Evolutionary conservation across 2,888 invertebrate genomes (phyloP).

Genomic region (Drosophila suboccidentalis): DNA sequence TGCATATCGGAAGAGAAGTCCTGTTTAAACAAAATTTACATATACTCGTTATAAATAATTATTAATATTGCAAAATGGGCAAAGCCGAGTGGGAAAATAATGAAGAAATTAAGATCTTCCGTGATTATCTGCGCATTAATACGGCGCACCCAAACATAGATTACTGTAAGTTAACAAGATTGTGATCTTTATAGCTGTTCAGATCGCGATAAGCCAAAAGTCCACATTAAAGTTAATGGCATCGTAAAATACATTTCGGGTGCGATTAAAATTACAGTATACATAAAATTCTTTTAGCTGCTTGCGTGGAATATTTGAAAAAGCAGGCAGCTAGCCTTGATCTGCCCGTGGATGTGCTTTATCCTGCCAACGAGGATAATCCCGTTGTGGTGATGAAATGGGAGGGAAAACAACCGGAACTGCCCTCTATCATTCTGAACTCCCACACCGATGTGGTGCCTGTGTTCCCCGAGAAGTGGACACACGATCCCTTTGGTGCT

Average conservation of each 20-base stretch:
- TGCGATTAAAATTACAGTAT: constrained; percentile 1
- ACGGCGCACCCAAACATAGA: constrained; percentile 95
- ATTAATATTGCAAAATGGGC: constrained; percentile 49
- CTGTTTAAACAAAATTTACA: not conserved
- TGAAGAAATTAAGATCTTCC: constrained; percentile 91
- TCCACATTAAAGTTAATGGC: not conserved
- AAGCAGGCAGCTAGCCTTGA: constrained; percentile 86
- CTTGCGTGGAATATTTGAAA: constrained; percentile 14
- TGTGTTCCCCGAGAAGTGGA: constrained; percentile 95
- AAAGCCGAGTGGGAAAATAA: constrained; percentile 85
- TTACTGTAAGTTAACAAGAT: constrained; percentile 89
- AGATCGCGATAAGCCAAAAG: constrained; percentile 5
- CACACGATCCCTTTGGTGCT: constrained; percentile 94
- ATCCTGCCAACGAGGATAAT: constrained; percentile 87
- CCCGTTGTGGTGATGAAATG: constrained; percentile 93
- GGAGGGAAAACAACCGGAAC: constrained; percentile 89
- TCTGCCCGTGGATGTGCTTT: constrained; percentile 88
- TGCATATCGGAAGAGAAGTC: not conserved
- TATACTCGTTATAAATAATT: not conserved
- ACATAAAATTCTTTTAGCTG: not conserved
- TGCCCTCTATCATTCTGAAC: constrained; percentile 93
- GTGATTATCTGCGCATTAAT: constrained; percentile 94
- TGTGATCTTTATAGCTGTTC: constrained; percentile 1
- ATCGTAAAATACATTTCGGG: constrained; percentile 87
- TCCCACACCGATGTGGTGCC: constrained; percentile 98